Evolutionary conservation across 1,140 invertebrate genomes (phyloP), one percentile per base, ranked within the genome.

Genomic region (Drosophila oshimai): DNA sequence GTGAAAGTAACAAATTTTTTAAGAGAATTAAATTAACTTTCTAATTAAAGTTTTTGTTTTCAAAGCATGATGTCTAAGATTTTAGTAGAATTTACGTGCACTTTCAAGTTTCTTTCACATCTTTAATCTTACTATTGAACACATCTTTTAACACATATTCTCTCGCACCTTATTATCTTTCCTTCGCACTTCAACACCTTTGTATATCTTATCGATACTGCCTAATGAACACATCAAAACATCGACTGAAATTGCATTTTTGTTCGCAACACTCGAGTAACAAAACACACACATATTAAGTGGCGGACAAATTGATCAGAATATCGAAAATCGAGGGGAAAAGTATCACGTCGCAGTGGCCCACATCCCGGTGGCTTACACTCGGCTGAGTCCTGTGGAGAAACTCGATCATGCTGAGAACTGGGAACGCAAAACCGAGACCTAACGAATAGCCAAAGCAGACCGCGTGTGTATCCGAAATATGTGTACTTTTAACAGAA

Each of bases 191-290:
- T 42, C 39, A 41, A 61, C 54, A 57, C 45, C 49, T 58, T 26
- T 24, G 10, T 7, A 7, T 31, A 31, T 65, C 62, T 26, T 53
- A 58, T 76, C 46, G 68, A 50, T 55, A 73, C 84, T 80, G 81
- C 71, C 53, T 84, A 87, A 87, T 84, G 81, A 84, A 84, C 80
- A 84, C 67, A 84, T 84, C 80, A 84, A 75, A 84, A 84, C 76
- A 80, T 31, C 51, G 64, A 75, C 60, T 60, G 69, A 75, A 74
- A 84, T 84, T 84, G 80, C 81, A 84, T 84, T 84, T 87, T 47
- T 80, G 80, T 75, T 47, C 26, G 18, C 41, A 51, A 31, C 34
- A 50, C 34, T 41, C 18, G 34, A 31, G 22, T 53, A 70, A 53
- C 33, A 17, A 50, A 62, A 58, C 60, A 61, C 29, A 70, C 18